A percentile compares a stretch with the other conserved stretches of the same genome.
Conservation (phyloP, 1,140 invertebrate species). For the Papilio xuthus region DNA sequence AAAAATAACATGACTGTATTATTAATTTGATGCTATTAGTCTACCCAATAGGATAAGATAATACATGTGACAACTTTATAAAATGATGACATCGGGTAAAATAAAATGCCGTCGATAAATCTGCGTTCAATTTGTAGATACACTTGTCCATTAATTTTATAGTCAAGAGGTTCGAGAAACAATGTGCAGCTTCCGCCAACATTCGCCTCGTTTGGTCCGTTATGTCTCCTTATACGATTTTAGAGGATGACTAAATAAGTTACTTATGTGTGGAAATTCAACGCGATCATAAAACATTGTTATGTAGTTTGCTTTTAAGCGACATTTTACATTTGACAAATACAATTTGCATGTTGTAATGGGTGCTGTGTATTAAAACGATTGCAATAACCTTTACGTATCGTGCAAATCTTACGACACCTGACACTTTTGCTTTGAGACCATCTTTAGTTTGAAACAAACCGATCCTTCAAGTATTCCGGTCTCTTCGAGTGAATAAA, state of each 20-base stretch:
- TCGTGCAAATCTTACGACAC: conserved; percentile 25
- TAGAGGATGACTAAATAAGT: conserved; percentile 23
- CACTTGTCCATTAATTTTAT: conserved; percentile 35
- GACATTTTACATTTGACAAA: conserved; percentile 32
- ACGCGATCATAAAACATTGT: conserved; percentile 28
- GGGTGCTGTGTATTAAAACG: conserved; percentile 25
- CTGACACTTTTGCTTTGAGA: conserved; percentile 17
- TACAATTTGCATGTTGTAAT: conserved; percentile 29
- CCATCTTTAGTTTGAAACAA: neutral
- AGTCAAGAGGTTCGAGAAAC: conserved; percentile 35
- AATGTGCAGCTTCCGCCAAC: conserved; percentile 38
- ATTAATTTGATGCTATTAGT: conserved; percentile 38
- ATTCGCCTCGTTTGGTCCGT: conserved; percentile 19
- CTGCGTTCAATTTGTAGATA: conserved; percentile 38
- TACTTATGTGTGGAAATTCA: conserved; percentile 1
- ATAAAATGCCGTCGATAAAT: conserved; percentile 37
- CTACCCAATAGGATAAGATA: conserved; percentile 37
- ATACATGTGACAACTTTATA: conserved; percentile 38
- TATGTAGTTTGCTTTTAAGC: conserved; percentile 13
- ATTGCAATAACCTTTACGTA: conserved; percentile 23
- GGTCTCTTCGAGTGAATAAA: neutral
- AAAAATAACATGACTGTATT: conserved; percentile 32
- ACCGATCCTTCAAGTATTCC: neutral
- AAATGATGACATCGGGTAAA: conserved; percentile 36
- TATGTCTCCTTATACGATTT: conserved; percentile 33